A percentile compares a stretch with the other conserved stretches of the same genome.
These are phyloP conservation scores for Melipona quadrifasciata DNA, from an alignment of 1,140 invertebrate species.

Conservation along the genomic window DNA sequence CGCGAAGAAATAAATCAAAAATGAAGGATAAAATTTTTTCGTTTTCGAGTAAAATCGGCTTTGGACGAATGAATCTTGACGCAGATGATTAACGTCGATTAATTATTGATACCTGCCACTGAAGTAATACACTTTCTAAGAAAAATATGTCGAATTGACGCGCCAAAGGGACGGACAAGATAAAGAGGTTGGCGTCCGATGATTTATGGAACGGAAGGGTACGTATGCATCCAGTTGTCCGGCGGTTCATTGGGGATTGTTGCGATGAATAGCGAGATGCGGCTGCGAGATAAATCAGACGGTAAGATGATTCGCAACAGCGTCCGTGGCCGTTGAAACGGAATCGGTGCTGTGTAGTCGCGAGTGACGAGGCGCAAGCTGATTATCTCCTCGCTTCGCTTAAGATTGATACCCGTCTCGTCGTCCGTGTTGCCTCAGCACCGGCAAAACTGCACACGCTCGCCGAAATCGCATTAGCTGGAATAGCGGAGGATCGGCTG, in stretches of 20 bases:
- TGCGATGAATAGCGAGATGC: slow-evolving; percentile 9
- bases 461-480: slow-evolving; percentile 62
- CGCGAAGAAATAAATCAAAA: too few relatives aligned
- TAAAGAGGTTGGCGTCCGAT: too few relatives aligned
- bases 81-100: too few relatives aligned
- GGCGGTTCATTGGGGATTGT: neutral
- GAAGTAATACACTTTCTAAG: too few relatives aligned
- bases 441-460: slow-evolving; percentile 56
- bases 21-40: too few relatives aligned
- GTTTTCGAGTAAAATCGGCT: too few relatives aligned
- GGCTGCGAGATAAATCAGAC: neutral
- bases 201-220: too few relatives aligned
- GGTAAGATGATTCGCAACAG: neutral
- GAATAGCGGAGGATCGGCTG: slow-evolving; percentile 50
- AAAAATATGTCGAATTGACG: too few relatives aligned
- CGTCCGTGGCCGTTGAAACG: neutral
- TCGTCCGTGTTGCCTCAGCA: neutral
- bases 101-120: too few relatives aligned
- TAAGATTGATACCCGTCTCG: slow-evolving; percentile 59
- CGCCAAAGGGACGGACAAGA: too few relatives aligned
- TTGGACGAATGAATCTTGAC: too few relatives aligned
- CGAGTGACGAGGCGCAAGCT: slow-evolving; percentile 10
- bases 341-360: neutral
- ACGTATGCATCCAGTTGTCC: slow-evolving; percentile 2
- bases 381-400: slow-evolving; percentile 63